Evolutionary conservation across 2,888 invertebrate genomes (phyloP).

Genomic region (Agonopterix heracliana): DNA sequence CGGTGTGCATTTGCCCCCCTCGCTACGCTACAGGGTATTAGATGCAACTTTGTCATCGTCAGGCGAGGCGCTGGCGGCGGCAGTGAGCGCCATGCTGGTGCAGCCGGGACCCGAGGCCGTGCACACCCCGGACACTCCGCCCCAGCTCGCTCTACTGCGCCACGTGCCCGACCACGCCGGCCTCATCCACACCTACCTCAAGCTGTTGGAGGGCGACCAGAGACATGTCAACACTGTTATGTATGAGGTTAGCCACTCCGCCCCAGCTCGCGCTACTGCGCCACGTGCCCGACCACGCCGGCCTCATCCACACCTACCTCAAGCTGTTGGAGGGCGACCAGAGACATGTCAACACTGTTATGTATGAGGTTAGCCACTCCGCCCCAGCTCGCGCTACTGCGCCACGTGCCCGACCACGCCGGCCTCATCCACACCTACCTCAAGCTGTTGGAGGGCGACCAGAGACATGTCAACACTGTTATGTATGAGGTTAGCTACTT

Average conservation of each 20-base stretch:
- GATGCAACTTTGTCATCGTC: no score
- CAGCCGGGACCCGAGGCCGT: slow-evolving; percentile 18
- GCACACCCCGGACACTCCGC: slow-evolving; percentile 17
- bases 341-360: no score
- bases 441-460: no score
- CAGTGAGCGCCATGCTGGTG: slow-evolving; percentile 22
- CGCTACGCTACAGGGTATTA: no score
- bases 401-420: slow-evolving; percentile 2
- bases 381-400: neutral
- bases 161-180: slow-evolving; percentile 3
- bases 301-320: neutral
- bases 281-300: slow-evolving; percentile 3
- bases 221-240: no score
- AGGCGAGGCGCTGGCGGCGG: slow-evolving; percentile 22
- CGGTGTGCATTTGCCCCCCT: no score
- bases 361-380: slow-evolving; percentile 3
- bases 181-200: neutral
- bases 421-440: slow-evolving; percentile 1
- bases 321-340: no score
- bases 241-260: slow-evolving; percentile 3
- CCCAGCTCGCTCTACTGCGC: neutral
- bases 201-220: no score
- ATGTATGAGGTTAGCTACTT: slow-evolving; percentile 3
- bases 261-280: neutral
- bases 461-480: no score